These are phyloP conservation scores for Nothobranchius kuhntae DNA, from an alignment of 2,113 vertebrate genomes.

Conservation along the genomic window DNA sequence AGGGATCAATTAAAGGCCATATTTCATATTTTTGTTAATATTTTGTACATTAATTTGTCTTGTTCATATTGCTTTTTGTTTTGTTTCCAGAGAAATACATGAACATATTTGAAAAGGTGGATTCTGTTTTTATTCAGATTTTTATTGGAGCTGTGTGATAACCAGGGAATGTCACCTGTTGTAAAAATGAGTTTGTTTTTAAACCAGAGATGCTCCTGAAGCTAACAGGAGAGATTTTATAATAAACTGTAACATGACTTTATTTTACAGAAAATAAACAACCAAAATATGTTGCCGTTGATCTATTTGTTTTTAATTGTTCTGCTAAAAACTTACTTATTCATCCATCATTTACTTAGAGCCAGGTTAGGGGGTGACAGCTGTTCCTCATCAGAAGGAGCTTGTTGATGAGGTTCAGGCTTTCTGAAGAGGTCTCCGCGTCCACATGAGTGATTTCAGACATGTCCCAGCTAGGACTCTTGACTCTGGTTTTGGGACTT, in stretches of 20 bases:
- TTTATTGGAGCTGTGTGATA: constrained; percentile 68
- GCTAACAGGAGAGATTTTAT: constrained; percentile 72
- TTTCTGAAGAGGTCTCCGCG: too few species aligned
- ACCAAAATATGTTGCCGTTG: constrained; percentile 27
- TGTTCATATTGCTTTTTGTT: constrained; percentile 53
- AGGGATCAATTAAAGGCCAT: constrained; percentile 72
- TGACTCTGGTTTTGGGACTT: not conserved
- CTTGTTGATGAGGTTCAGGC: too few species aligned
- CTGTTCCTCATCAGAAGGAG: too few species aligned
- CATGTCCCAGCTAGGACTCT: too few species aligned
- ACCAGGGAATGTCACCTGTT: constrained; percentile 73
- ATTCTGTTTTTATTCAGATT: constrained; percentile 50
- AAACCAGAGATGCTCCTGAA: constrained; percentile 71
- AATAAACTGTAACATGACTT: constrained; percentile 63
- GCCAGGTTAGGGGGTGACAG: too few species aligned
- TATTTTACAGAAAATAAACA: constrained; percentile 80
- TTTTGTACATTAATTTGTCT: constrained; percentile 66
- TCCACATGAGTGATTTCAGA: too few species aligned
- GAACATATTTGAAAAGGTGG: constrained; percentile 50
- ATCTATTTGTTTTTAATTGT: not conserved
- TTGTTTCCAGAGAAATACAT: constrained; percentile 30
- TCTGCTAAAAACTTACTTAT: too few species aligned
- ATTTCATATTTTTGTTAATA: constrained; percentile 69
- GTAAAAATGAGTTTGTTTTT: constrained; percentile 69
- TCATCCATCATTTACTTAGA: too few species aligned